These are phyloP conservation scores for Drosophila tristis DNA, from an alignment of 1,140 invertebrate genomes.

Conservation along the genomic window DNA sequence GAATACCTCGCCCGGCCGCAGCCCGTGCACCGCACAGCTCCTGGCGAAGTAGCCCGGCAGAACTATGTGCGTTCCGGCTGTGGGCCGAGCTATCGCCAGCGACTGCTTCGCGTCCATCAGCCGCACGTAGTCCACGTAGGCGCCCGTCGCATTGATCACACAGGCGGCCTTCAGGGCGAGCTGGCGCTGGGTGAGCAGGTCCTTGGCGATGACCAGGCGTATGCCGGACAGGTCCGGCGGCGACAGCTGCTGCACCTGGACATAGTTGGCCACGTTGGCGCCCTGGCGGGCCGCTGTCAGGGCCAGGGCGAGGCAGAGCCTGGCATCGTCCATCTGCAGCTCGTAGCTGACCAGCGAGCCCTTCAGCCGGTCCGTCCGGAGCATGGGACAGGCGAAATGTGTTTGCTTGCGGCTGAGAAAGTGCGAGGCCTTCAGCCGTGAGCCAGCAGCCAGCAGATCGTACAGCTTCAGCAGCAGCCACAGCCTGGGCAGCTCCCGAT, in stretches of 20 bases:
- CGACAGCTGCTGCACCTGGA: conserved; percentile 3
- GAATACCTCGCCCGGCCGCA: conserved; percentile 1
- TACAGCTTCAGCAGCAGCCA: conserved; percentile 23
- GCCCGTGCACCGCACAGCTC: conserved; percentile 12
- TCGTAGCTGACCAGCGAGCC: conserved; percentile 26
- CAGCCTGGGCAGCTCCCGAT: not conserved
- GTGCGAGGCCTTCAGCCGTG: conserved; percentile 10
- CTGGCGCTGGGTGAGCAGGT: not conserved
- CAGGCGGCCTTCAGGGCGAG: not conserved
- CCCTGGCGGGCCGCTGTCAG: conserved; percentile 14
- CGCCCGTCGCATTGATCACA: conserved; percentile 24
- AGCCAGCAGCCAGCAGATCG: conserved; percentile 4
- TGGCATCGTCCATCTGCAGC: conserved; percentile 22
- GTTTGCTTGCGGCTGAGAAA: conserved; percentile 1
- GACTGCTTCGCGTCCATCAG: conserved; percentile 1
- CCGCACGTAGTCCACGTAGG: conserved; percentile 16
- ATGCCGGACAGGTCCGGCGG: not conserved
- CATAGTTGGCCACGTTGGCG: conserved; percentile 16
- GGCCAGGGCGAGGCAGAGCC: conserved; percentile 15
- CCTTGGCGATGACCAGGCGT: not conserved
- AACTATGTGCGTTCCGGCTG: conserved; percentile 17
- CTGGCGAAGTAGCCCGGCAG: conserved; percentile 18
- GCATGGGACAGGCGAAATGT: conserved; percentile 15
- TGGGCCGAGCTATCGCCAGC: not conserved
- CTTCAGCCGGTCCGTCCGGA: not conserved